Evolutionary conservation across 1,140 invertebrate genomes (phyloP).

Genomic region (Hycleus cichorii): DNA sequence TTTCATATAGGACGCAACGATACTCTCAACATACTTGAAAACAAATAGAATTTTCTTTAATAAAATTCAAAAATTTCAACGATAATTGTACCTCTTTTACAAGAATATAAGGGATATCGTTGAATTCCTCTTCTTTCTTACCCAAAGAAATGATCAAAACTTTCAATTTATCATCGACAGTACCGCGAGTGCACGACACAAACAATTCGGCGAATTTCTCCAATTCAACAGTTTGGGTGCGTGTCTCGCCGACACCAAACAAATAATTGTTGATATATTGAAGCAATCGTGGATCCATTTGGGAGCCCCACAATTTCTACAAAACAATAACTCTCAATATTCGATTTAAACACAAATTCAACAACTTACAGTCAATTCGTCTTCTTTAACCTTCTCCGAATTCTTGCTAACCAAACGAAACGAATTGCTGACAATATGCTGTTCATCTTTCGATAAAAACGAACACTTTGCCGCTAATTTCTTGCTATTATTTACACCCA

Average conservation of each 20-base stretch:
- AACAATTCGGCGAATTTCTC: slow-evolving; percentile 53
- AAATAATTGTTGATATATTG: slow-evolving; percentile 53
- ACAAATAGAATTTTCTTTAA: too few relatives aligned
- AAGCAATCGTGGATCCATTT: slow-evolving; percentile 50
- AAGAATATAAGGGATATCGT: slow-evolving; percentile 49
- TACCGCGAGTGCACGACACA: slow-evolving; percentile 52
- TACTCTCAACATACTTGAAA: slow-evolving; percentile 49
- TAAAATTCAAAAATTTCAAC: too few relatives aligned
- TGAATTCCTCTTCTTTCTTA: slow-evolving; percentile 44
- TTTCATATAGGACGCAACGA: slow-evolving; percentile 52
- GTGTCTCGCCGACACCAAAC: slow-evolving; percentile 47
- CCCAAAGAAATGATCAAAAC: slow-evolving; percentile 49
- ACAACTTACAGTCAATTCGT: slow-evolving; percentile 55
- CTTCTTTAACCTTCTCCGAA: slow-evolving; percentile 52
- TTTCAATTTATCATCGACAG: slow-evolving; percentile 49
- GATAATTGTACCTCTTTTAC: slow-evolving; percentile 46
- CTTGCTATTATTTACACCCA: slow-evolving; percentile 50
- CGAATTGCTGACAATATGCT: slow-evolving; percentile 50
- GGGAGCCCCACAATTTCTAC: slow-evolving; percentile 53
- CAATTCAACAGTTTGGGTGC: slow-evolving; percentile 46
- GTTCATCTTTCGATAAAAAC: slow-evolving; percentile 51
- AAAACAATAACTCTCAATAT: slow-evolving; percentile 26
- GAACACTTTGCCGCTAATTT: slow-evolving; percentile 54
- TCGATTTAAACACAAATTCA: slow-evolving; percentile 9
- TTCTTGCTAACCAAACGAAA: slow-evolving; percentile 52